Percentiles rank a stretch among this genome's conserved stretches.
phyloP scores from a whole-genome alignment of 2,797 vertebrate genomes.

The Melanogrammus aeglefinus region DNA sequence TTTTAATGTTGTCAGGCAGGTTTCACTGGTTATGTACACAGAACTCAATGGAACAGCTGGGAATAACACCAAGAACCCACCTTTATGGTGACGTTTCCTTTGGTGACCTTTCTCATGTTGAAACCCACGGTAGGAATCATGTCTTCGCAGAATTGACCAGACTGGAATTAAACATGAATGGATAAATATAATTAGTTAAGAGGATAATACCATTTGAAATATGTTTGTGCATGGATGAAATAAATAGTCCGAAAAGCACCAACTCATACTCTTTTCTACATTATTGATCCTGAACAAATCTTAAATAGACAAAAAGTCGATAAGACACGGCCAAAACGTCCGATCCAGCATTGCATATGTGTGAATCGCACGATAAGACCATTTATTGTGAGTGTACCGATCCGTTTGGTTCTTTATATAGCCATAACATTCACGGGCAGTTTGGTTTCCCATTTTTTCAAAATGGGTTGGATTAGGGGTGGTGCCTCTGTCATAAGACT shows the following conservation, averaged over 20 bases:
- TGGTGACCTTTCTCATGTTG: slow-evolving; percentile 98
- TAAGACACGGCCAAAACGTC: neutral
- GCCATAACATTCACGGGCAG: neutral
- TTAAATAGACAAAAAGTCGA: neutral
- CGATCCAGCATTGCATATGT: neutral
- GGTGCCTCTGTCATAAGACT: slow-evolving; percentile 71
- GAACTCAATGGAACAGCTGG: neutral
- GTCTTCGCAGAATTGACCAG: slow-evolving; percentile 97
- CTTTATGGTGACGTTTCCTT: slow-evolving; percentile 99
- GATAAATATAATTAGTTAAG: neutral
- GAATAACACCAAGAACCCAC: slow-evolving; percentile 57
- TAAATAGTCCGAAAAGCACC: neutral
- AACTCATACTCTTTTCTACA: neutral
- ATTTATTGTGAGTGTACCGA: too few relatives aligned
- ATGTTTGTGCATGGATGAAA: neutral
- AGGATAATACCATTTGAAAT: neutral
- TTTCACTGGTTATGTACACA: neutral
- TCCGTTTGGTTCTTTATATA: too few relatives aligned
- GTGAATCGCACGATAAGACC: neutral
- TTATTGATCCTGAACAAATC: neutral
- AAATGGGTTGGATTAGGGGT: slow-evolving; percentile 27
- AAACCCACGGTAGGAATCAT: slow-evolving; percentile 99
- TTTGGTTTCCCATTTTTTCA: slow-evolving; percentile 22
- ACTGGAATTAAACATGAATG: slow-evolving; percentile 70
- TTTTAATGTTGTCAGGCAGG: neutral